Evolutionary conservation across 2,888 invertebrate genomes (phyloP), one percentile per base, ranked within the genome.

Genomic region (Polyploca ridens): DNA sequence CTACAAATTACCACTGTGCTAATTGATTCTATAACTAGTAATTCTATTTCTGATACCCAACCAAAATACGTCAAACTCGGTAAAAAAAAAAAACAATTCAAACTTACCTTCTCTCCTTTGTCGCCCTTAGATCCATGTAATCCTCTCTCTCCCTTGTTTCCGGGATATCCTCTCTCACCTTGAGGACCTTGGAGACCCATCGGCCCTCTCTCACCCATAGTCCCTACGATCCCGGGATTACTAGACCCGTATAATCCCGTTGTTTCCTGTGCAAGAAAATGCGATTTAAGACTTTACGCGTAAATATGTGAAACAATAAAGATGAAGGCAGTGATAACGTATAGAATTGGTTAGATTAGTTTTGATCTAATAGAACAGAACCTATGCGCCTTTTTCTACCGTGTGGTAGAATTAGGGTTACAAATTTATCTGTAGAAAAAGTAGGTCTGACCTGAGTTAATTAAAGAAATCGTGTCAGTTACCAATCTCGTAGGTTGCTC

Each of bases 81-180:
- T 61, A 66, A 63, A 62, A 33, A 35, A 54, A 60, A 66, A 64
- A 57, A 78, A 74, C 70, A 78, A 79, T 76, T 79, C 78, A 75
- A 80, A 93, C 95, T 95, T 85, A 95, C 98, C 90, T 97, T 95
- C 79, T 96, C 97, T 71, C 97, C 97, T 91, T 96, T 96, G 76
- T 95, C 94, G 71, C 97, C 96, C 86, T 96, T 95, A 69, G 94
- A 87, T 67, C 95, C 95, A 63, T 94, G 90, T 89, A 95, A 94
- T 82, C 95, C 95, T 68, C 95, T 92, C 74, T 95, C 95, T 62
- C 96, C 96, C 82, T 95, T 95, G 77, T 90, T 91, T 61, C 95
- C 95, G 64, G 90, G 90, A 75, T 95, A 94, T 57, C 96, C 96
- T 75, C 95, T 91, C 83, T 96, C 96, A 66, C 96, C 96, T 78